Percentiles rank a stretch among this genome's conserved stretches.
These are phyloP conservation scores for Rhagophthalmus giganteus DNA, from an alignment of 2,888 invertebrate genomes.

Conservation along the genomic window DNA sequence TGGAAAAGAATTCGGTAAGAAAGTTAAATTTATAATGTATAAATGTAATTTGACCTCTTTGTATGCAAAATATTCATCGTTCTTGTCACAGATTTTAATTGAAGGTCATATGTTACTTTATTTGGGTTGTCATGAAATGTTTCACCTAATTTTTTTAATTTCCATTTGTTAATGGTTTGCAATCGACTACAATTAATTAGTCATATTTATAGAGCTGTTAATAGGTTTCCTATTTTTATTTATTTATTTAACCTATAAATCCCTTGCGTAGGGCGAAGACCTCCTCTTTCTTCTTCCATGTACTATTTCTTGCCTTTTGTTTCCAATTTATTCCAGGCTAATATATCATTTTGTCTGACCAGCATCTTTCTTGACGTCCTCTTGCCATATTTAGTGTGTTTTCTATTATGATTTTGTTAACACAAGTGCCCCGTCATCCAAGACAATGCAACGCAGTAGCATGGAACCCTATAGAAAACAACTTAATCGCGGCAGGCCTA, in stretches of 20 bases:
- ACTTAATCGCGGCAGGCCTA: constrained; percentile 82
- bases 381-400: neutral
- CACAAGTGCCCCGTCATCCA: constrained; percentile 83
- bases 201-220: too few species aligned
- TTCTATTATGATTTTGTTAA: too few species aligned
- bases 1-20: constrained; percentile 75
- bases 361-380: too few species aligned
- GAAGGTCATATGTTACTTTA: neutral
- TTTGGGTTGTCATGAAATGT: neutral
- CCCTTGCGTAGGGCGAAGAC: too few species aligned
- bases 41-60: too few species aligned
- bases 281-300: too few species aligned
- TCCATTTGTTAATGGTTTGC: neutral
- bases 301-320: neutral
- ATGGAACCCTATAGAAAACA: constrained; percentile 83
- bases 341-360: too few species aligned
- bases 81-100: neutral
- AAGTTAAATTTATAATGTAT: neutral
- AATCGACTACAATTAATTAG: too few species aligned
- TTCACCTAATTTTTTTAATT: neutral
- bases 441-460: constrained; percentile 84
- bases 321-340: too few species aligned
- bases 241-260: constrained; percentile 1
- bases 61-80: too few species aligned
- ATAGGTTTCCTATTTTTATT: neutral